Percentiles rank a stretch among this genome's conserved stretches.
phyloP scores from a whole-genome alignment of 1,140 invertebrate species.

The Lepidurus packardi region DNA sequence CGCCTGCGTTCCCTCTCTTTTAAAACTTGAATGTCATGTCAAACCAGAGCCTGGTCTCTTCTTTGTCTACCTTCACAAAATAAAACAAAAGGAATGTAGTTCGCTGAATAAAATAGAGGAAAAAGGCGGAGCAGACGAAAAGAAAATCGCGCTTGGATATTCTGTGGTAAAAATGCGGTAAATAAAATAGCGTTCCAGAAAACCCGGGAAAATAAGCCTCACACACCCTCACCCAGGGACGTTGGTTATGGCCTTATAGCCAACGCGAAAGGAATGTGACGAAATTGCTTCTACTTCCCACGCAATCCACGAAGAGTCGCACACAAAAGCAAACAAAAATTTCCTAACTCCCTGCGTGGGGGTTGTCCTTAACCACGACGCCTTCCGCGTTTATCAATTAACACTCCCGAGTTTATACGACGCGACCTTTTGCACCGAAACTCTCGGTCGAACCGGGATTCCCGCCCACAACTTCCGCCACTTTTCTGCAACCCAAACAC shows the following conservation, averaged over 20 bases:
- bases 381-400: background rate
- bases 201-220: background rate
- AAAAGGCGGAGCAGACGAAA: background rate
- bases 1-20: background rate
- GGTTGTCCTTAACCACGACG: background rate
- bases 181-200: background rate
- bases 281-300: conserved; percentile 1
- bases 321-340: background rate
- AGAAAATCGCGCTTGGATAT: background rate
- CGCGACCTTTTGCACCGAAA: background rate
- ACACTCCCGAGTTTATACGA: background rate
- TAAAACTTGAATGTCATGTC: conserved; percentile 10
- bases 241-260: background rate
- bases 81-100: background rate
- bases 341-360: background rate
- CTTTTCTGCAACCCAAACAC: background rate
- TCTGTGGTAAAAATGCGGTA: background rate
- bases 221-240: background rate
- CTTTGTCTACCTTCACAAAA: background rate
- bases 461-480: background rate
- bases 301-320: background rate
- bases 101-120: background rate
- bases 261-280: background rate
- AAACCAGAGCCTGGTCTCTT: background rate
- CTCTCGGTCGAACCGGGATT: background rate